Percentiles rank a stretch among this genome's conserved stretches.
Conservation (phyloP, 2,113 vertebrate species). For the Procavia capensis region DNA sequence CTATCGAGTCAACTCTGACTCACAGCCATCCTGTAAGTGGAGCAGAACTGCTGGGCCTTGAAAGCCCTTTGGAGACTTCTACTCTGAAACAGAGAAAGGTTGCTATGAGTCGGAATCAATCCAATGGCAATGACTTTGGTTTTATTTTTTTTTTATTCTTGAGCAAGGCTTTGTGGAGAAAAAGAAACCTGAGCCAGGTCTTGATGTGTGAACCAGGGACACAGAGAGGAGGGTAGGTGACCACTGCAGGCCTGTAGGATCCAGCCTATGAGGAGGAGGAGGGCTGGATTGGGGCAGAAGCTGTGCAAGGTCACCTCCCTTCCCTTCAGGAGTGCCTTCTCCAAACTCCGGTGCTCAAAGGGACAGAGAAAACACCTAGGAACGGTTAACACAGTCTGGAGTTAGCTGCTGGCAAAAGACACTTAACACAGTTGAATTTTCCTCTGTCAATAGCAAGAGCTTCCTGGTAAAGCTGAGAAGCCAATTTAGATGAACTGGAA, state of each 20-base stretch:
- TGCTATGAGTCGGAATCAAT: too few species aligned
- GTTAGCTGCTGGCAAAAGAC: not conserved
- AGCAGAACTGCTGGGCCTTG: not conserved
- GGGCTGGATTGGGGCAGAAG: not conserved
- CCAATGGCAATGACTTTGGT: too few species aligned
- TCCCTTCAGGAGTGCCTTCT: too few species aligned
- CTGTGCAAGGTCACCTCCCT: not conserved
- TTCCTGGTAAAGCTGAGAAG: slow-evolving; percentile 4
- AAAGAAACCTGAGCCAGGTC: not conserved
- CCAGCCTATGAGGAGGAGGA: accelerated
- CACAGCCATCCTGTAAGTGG: too few species aligned
- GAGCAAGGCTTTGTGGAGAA: not conserved
- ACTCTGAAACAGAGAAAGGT: not conserved
- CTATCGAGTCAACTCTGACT: too few species aligned
- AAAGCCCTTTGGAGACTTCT: not conserved
- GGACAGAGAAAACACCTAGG: not conserved
- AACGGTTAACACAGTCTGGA: not conserved
- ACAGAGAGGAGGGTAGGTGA: not conserved
- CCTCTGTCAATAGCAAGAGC: not conserved
- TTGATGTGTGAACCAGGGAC: not conserved
- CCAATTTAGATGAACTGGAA: not conserved
- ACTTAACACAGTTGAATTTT: slow-evolving; percentile 6
- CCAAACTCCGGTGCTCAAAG: not conserved
- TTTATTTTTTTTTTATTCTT: not conserved
- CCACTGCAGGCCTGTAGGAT: not conserved